phyloP scores from a whole-genome alignment of 2,113 vertebrate species.

The Hyla sarda region DNA sequence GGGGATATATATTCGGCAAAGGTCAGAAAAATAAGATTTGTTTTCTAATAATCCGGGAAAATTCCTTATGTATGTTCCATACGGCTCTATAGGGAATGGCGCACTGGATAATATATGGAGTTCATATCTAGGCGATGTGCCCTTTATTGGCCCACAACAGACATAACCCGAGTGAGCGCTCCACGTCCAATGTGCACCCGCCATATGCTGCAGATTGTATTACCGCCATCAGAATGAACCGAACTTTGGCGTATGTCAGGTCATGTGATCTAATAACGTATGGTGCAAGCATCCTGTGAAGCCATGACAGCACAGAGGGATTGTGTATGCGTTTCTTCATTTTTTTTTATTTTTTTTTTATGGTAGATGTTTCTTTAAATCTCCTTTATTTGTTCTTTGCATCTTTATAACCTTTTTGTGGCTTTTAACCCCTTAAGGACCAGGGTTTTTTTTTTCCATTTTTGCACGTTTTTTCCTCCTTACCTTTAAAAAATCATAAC shows the following conservation, averaged over 20 bases:
- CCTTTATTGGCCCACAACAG: slow-evolving; percentile 10
- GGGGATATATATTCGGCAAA: neutral
- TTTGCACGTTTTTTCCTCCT: too few species aligned
- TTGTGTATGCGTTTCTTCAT: too few species aligned
- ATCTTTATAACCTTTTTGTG: too few species aligned
- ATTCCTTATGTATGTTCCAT: neutral
- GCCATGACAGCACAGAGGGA: neutral
- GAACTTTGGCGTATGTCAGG: neutral
- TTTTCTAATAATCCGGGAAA: slow-evolving; percentile 39
- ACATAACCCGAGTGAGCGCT: neutral
- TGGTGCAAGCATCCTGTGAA: neutral
- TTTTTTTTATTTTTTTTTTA: too few species aligned
- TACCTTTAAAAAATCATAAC: too few species aligned
- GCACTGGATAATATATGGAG: slow-evolving; percentile 33
- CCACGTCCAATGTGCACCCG: neutral
- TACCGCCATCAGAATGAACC: neutral
- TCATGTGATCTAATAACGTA: neutral
- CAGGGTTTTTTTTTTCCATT: too few species aligned
- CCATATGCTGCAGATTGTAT: neutral
- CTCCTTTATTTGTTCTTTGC: neutral
- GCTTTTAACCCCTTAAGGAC: too few species aligned
- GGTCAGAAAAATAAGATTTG: slow-evolving; percentile 46
- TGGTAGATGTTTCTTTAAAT: too few species aligned
- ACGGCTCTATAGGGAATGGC: neutral
- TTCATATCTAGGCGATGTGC: slow-evolving; percentile 21